Evolutionary conservation across 2,888 invertebrate species (phyloP).

Genomic region (Rhaphigaster nebulosa): DNA sequence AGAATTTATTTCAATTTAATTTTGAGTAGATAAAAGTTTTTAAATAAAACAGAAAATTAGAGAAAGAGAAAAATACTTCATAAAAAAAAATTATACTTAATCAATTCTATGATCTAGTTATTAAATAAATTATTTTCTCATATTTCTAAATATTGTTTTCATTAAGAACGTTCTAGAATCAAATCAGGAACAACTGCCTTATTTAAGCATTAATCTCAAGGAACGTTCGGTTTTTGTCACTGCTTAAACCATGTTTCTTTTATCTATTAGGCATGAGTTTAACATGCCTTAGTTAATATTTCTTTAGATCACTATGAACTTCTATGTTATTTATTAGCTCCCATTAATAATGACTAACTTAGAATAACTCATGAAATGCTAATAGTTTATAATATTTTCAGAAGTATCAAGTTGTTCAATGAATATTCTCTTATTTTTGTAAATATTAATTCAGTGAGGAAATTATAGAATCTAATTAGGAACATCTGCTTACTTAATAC

Average conservation of each 20-base stretch:
- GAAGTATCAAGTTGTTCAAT: not conserved
- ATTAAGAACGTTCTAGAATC: not conserved
- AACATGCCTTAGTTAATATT: not conserved
- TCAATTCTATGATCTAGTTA: too few species aligned
- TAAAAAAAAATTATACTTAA: too few species aligned
- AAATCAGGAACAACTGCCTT: not conserved
- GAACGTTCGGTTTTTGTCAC: too few species aligned
- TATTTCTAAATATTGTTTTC: not conserved
- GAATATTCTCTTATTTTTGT: not conserved
- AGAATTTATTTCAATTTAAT: too few species aligned
- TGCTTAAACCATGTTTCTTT: not conserved
- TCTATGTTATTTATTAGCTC: not conserved
- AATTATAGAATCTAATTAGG: not conserved
- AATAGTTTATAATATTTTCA: not conserved
- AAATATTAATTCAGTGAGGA: not conserved
- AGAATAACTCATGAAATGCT: not conserved
- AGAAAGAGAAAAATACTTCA: too few species aligned
- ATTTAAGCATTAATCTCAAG: not conserved
- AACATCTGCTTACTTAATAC: not conserved
- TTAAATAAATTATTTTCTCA: not conserved
- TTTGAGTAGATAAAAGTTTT: too few species aligned
- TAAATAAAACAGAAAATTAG: too few species aligned
- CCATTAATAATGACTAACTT: not conserved
- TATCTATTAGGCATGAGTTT: not conserved
- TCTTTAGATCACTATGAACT: not conserved